These are phyloP conservation scores for Drosophila takahashii DNA, from an alignment of 1,140 invertebrate genomes.

Conservation along the genomic window DNA sequence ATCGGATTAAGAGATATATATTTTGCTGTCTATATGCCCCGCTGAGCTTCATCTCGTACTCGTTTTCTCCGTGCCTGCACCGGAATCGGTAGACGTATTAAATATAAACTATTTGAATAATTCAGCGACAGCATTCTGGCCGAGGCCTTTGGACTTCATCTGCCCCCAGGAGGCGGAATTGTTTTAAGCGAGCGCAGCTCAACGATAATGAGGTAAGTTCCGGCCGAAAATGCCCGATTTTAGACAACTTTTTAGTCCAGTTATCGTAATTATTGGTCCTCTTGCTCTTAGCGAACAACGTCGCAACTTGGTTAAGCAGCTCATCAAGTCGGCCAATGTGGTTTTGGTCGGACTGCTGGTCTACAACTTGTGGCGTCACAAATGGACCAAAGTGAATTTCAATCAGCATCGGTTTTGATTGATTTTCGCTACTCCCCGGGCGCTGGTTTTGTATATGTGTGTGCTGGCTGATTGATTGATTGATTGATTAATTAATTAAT, in stretches of 20 bases:
- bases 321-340: constrained; percentile 77
- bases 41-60: constrained; percentile 27
- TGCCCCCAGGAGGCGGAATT: constrained; percentile 40
- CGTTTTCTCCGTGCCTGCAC: background rate
- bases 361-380: constrained; percentile 80
- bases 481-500: constrained; percentile 80
- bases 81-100: constrained; percentile 23
- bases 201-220: constrained; percentile 46
- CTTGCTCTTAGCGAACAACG: constrained; percentile 53
- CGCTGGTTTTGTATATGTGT: constrained; percentile 7
- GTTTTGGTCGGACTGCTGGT: constrained; percentile 71
- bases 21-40: constrained; percentile 35
- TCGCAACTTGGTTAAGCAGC: constrained; percentile 62
- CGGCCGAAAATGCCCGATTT: background rate
- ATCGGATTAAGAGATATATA: constrained; percentile 23
- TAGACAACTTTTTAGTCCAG: constrained; percentile 3
- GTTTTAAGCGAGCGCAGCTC: constrained; percentile 25
- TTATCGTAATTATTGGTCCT: constrained; percentile 8
- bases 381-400: constrained; percentile 82
- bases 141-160: constrained; percentile 12
- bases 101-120: constrained; percentile 56
- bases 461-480: constrained; percentile 37
- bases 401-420: constrained; percentile 61
- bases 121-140: constrained; percentile 46
- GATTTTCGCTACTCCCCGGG: constrained; percentile 22